phyloP scores from a whole-genome alignment of 2,888 invertebrate genomes.

The Pheosia tremula region DNA sequence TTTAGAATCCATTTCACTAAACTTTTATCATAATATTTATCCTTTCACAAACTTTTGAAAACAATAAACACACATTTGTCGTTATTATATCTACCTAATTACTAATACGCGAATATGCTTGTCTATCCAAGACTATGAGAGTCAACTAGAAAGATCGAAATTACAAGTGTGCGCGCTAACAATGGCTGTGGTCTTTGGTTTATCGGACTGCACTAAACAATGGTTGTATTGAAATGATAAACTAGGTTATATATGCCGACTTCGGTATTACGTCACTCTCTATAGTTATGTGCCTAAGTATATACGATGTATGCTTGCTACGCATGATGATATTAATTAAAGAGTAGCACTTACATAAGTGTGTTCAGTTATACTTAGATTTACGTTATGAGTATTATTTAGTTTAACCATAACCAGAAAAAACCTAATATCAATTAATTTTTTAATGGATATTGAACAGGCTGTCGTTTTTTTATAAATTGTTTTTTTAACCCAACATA shows the following conservation, averaged over 20 bases:
- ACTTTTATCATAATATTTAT: background rate
- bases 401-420: too few species aligned
- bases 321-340: background rate
- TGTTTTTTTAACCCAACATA: too few species aligned
- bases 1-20: background rate
- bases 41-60: background rate
- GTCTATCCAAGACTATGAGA: conserved; percentile 17
- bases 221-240: conserved; percentile 63
- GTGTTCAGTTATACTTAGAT: background rate
- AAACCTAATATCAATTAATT: too few species aligned
- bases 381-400: background rate
- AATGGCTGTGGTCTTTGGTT: conserved; percentile 41
- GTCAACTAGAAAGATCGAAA: conserved; percentile 6
- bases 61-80: background rate
- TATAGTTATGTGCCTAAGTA: background rate
- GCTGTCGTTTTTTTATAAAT: too few species aligned
- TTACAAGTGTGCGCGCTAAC: conserved; percentile 30
- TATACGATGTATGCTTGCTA: conserved; percentile 3
- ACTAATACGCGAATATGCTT: conserved; percentile 5
- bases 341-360: background rate
- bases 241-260: conserved; percentile 18
- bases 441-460: too few species aligned
- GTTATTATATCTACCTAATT: background rate
- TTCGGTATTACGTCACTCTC: conserved; percentile 18
- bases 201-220: conserved; percentile 49